phyloP scores from a whole-genome alignment of 2,888 invertebrate genomes.

The Nasonia oneida region DNA sequence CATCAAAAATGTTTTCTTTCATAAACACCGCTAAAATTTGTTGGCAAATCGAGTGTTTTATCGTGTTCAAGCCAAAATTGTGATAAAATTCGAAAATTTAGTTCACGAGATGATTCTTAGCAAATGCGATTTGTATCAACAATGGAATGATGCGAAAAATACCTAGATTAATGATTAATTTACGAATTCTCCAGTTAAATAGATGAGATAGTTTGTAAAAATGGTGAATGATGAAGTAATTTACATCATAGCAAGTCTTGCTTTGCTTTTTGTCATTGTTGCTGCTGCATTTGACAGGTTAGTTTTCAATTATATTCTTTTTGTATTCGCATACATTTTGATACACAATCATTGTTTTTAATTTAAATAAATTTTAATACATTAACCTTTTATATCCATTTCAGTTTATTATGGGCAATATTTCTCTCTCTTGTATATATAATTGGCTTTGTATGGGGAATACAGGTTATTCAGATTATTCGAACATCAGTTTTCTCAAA shows the following conservation, averaged over 20 bases:
- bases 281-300: conserved; percentile 65
- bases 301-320: conserved; percentile 48
- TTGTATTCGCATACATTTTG: too few species aligned
- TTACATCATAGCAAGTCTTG: conserved; percentile 59
- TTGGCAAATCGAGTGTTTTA: neutral
- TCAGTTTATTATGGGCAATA: conserved; percentile 70
- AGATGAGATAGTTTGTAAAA: conserved; percentile 56
- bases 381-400: conserved; percentile 48
- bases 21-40: conserved; percentile 15
- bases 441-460: conserved; percentile 70
- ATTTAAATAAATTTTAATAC: neutral
- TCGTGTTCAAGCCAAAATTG: conserved; percentile 31
- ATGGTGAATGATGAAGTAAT: conserved; percentile 63
- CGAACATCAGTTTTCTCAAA: conserved; percentile 65
- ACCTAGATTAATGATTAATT: conserved; percentile 28
- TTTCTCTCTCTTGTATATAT: conserved; percentile 68
- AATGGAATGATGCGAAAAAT: conserved; percentile 32
- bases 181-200: conserved; percentile 27
- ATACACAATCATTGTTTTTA: neutral
- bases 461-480: conserved; percentile 66
- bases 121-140: conserved; percentile 2
- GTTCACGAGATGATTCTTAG: conserved; percentile 19
- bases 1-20: conserved; percentile 40
- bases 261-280: conserved; percentile 58
- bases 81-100: conserved; percentile 26